Conservation (phyloP, 2,797 vertebrate species). For the Cichlasoma orientale region DNA sequence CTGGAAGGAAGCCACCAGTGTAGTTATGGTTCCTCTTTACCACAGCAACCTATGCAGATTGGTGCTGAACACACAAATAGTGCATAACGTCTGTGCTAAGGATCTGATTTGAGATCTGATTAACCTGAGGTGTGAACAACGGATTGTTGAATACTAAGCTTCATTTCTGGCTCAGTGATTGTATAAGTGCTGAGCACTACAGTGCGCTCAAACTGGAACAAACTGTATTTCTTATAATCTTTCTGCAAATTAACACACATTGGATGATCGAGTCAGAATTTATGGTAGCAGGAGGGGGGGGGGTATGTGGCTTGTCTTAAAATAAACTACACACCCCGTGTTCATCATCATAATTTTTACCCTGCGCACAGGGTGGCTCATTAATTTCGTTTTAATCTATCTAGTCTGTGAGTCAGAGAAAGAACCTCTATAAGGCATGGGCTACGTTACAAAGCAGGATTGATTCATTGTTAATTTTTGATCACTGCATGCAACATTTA, state of each 20-base stretch:
- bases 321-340: not conserved
- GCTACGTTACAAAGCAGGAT: not conserved
- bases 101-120: not conserved
- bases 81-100: not conserved
- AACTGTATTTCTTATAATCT: not conserved
- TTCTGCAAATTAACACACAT: not conserved
- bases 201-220: too few species aligned
- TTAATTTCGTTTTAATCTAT: not conserved
- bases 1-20: too few species aligned
- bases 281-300: not conserved
- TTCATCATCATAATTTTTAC: constrained; percentile 4
- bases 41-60: too few species aligned
- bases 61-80: not conserved
- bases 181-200: not conserved
- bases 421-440: not conserved
- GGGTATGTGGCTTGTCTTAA: not conserved
- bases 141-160: not conserved
- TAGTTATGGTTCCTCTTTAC: too few species aligned
- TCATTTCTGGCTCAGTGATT: not conserved
- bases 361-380: not conserved
- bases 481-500: not conserved
- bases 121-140: not conserved
- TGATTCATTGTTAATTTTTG: not conserved
- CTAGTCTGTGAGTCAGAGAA: not conserved
- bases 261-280: not conserved